Evolutionary conservation across 2,113 vertebrate species (phyloP).

Genomic region (Lepisosteus oculatus): DNA sequence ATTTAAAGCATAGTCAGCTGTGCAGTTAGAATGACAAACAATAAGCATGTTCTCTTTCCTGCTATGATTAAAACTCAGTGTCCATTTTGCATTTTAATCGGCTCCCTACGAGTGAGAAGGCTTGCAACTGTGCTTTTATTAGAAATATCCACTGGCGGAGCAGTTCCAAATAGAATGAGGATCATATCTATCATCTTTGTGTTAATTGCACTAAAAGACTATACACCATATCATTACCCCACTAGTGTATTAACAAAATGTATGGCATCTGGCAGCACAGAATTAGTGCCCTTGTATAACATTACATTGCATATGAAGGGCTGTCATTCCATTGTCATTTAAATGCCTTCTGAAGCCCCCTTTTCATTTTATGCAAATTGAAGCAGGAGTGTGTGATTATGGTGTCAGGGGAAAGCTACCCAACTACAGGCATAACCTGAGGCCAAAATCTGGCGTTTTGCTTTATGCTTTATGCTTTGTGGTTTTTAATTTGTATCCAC

Average conservation of each 20-base stretch:
- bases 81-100: not conserved
- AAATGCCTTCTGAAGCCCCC: constrained; percentile 24
- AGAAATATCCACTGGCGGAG: not conserved
- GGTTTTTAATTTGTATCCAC: constrained; percentile 29
- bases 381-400: constrained; percentile 18
- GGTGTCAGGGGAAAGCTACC: constrained; percentile 7
- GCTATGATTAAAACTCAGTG: constrained; percentile 4
- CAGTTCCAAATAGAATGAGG: not conserved
- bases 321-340: constrained; percentile 21
- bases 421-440: constrained; percentile 27
- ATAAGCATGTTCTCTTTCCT: not conserved
- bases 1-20: no score
- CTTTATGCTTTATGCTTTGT: constrained; percentile 25
- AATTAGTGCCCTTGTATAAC: constrained; percentile 19
- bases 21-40: not conserved
- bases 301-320: constrained; percentile 27
- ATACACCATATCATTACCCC: constrained; percentile 7
- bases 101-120: not conserved
- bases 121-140: not conserved
- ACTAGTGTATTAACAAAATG: constrained; percentile 19
- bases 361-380: constrained; percentile 19
- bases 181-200: constrained; percentile 4
- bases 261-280: constrained; percentile 7
- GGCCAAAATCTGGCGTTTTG: constrained; percentile 27
- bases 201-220: constrained; percentile 11